These are phyloP conservation scores for Pherbina coryleti DNA, from an alignment of 2,888 invertebrate species.

Conservation along the genomic window DNA sequence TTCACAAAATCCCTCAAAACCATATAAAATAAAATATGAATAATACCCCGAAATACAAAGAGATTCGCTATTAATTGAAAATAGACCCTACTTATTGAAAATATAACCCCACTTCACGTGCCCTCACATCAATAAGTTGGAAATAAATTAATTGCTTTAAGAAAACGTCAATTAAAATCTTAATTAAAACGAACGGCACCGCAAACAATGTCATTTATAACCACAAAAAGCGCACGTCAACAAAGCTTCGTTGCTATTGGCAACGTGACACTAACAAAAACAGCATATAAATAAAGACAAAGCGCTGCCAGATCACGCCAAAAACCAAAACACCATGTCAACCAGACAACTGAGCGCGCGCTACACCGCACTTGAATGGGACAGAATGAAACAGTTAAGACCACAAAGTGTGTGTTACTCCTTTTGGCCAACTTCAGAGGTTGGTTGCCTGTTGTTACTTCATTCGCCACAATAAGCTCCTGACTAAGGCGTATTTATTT, in stretches of 20 bases:
- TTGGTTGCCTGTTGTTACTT: too few species aligned
- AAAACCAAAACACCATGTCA: conserved; percentile 13
- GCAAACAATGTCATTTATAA: neutral
- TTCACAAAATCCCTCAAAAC: too few species aligned
- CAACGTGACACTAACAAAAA: conserved; percentile 29
- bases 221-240: neutral
- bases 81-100: too few species aligned
- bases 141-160: too few species aligned
- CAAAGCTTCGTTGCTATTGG: conserved; percentile 22
- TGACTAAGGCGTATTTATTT: neutral
- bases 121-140: too few species aligned
- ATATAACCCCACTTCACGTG: too few species aligned
- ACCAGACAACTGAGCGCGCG: conserved; percentile 11
- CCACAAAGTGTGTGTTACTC: neutral
- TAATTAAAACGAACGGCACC: conserved; percentile 19
- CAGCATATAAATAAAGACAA: neutral
- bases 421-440: neutral
- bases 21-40: too few species aligned
- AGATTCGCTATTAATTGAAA: too few species aligned
- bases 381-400: conserved; percentile 14
- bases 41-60: too few species aligned
- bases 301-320: conserved; percentile 11
- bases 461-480: too few species aligned
- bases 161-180: neutral
- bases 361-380: neutral